Conservation (phyloP, 2,797 vertebrate genomes). For the Paedocypris micromegethes region DNA sequence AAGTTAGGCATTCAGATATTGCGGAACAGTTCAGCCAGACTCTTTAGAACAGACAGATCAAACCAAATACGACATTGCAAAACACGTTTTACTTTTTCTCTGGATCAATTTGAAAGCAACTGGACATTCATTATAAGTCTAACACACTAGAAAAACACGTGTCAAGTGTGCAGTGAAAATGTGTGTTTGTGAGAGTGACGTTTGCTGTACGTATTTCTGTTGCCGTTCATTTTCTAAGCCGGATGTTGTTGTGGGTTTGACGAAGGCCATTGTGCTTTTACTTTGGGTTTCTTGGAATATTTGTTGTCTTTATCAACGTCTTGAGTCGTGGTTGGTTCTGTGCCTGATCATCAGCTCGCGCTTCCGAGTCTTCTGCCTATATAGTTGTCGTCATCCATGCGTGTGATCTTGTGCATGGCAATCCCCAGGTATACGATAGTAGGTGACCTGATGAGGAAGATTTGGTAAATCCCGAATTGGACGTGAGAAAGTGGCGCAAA, state of each 20-base stretch:
- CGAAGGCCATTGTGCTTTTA: slow-evolving; percentile 78
- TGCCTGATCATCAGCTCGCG: slow-evolving; percentile 76
- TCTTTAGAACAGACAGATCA: too few relatives aligned
- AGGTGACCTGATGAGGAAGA: slow-evolving; percentile 82
- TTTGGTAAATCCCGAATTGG: slow-evolving; percentile 89
- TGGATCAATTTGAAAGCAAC: too few relatives aligned
- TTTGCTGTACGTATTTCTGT: too few relatives aligned
- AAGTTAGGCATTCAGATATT: too few relatives aligned
- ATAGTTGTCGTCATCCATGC: slow-evolving; percentile 66
- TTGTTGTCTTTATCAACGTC: slow-evolving; percentile 77
- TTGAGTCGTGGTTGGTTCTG: slow-evolving; percentile 76
- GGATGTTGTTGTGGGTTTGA: slow-evolving; percentile 82
- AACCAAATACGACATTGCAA: too few relatives aligned
- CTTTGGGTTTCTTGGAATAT: slow-evolving; percentile 56
- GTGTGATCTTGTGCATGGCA: slow-evolving; percentile 85
- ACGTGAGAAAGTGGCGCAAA: slow-evolving; percentile 87
- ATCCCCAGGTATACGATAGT: slow-evolving; percentile 88
- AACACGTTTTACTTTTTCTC: too few relatives aligned
- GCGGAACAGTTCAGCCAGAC: too few relatives aligned
- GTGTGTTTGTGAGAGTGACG: too few relatives aligned
- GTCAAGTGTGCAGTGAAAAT: too few relatives aligned
- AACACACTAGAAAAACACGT: too few relatives aligned
- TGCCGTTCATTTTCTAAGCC: too few relatives aligned
- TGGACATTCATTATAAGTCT: too few relatives aligned
- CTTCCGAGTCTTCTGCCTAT: slow-evolving; percentile 49